Percentiles rank a stretch among this genome's conserved stretches.
phyloP scores from a whole-genome alignment of 2,888 invertebrate species.

The Drosophila dives region DNA sequence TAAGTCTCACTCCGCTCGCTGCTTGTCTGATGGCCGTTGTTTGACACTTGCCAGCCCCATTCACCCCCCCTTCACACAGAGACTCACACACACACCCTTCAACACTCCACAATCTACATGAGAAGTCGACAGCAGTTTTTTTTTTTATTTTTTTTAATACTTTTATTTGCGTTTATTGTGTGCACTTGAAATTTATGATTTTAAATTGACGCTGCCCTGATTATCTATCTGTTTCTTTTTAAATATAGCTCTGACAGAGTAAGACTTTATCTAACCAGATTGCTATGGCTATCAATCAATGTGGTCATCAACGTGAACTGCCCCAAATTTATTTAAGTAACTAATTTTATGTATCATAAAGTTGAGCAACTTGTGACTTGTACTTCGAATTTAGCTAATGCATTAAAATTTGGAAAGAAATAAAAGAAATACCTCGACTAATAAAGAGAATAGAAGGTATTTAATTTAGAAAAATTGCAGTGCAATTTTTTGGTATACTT shows the following conservation, averaged over 20 bases:
- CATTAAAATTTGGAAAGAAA: not conserved
- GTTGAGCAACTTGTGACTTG: not conserved
- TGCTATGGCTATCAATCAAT: constrained; percentile 39
- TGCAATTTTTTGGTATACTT: not conserved
- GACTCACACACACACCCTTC: not conserved
- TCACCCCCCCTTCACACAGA: constrained; percentile 11
- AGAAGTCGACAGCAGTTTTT: constrained; percentile 20
- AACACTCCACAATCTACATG: constrained; percentile 14
- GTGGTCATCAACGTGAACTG: constrained; percentile 12
- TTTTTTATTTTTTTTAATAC: not conserved
- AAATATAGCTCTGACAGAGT: constrained; percentile 60
- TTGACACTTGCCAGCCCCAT: constrained; percentile 73
- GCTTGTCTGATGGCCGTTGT: constrained; percentile 73
- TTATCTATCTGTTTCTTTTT: constrained; percentile 42
- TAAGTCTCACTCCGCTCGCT: constrained; percentile 69
- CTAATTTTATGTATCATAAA: not conserved
- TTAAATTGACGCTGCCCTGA: constrained; percentile 37
- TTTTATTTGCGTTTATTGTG: constrained; percentile 31
- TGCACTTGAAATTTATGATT: constrained; percentile 63
- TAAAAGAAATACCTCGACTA: not conserved
- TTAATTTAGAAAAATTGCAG: not conserved
- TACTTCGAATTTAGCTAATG: not conserved
- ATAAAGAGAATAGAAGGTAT: not conserved
- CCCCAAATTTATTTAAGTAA: constrained; percentile 9
- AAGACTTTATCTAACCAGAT: constrained; percentile 26